Percentiles rank a stretch among this genome's conserved stretches.
These are phyloP conservation scores for Axinella damicornis DNA, from an alignment of 37 sponge, comb jelly and placozoan species.

Conservation along the genomic window DNA sequence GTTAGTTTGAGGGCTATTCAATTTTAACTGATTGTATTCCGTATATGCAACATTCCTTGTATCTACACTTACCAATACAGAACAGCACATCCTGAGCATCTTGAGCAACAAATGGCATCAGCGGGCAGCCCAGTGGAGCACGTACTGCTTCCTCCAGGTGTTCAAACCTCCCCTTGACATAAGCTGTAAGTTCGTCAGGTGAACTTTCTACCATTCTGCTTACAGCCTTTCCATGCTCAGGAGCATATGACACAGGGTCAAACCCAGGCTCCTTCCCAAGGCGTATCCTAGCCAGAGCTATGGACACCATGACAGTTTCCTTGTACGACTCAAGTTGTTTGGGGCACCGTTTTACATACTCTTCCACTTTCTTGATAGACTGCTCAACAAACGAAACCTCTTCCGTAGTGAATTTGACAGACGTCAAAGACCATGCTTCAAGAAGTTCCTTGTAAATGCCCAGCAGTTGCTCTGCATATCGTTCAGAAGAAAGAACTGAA, in stretches of 20 bases:
- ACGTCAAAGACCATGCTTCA: not conserved
- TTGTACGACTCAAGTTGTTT: not conserved
- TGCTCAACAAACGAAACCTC: not conserved
- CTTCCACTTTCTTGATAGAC: conserved; percentile 14
- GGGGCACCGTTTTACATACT: conserved; percentile 4
- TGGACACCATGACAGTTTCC: conserved; percentile 7
- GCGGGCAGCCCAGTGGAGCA: not conserved
- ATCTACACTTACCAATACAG: conserved; percentile 32
- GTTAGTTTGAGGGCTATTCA: too few species aligned
- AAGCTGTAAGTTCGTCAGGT: conserved; percentile 9
- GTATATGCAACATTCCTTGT: too few species aligned
- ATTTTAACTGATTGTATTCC: too few species aligned
- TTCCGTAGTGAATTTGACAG: not conserved
- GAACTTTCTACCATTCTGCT: conserved; percentile 1
- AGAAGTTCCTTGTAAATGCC: conserved; percentile 21
- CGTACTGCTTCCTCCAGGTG: not conserved
- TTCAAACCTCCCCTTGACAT: conserved; percentile 4
- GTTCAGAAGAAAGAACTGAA: not conserved
- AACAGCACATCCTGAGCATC: conserved; percentile 20
- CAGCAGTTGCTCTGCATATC: not conserved
- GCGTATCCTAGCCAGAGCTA: conserved; percentile 30
- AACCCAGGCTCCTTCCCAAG: conserved; percentile 8
- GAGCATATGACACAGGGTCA: conserved; percentile 33
- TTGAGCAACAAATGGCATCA: not conserved
- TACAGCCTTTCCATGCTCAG: conserved; percentile 29